A percentile compares a stretch with the other conserved stretches of the same genome.
Conservation (phyloP, 2,888 invertebrate genomes). For the Hybos culiciformis region DNA sequence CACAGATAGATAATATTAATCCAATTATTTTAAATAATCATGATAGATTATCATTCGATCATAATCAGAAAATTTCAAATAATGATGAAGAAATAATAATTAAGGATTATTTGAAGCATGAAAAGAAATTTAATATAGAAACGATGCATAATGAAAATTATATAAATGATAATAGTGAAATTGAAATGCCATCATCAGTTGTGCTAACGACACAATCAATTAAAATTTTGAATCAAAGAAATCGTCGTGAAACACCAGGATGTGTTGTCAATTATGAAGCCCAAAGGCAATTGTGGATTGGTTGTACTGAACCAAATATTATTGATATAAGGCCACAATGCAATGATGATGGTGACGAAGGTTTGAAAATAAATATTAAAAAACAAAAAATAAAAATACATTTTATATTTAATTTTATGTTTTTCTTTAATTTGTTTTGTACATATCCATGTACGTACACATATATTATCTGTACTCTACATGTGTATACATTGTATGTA, state of each 20-base stretch:
- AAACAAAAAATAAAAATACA: neutral
- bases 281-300: constrained; percentile 33
- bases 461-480: neutral
- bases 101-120: neutral
- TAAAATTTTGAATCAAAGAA: constrained; percentile 21
- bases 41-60: no score
- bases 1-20: no score
- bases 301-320: constrained; percentile 33
- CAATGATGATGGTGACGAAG: constrained; percentile 35
- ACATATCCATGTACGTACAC: neutral
- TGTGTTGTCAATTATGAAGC: constrained; percentile 35
- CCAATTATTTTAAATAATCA: no score
- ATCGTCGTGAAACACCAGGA: constrained; percentile 33
- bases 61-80: no score
- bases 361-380: constrained; percentile 17
- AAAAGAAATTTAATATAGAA: neutral
- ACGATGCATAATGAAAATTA: neutral
- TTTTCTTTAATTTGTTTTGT: neutral
- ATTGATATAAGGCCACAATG: constrained; percentile 36
- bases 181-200: constrained; percentile 4
- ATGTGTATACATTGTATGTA: neutral
- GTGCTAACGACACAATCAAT: neutral
- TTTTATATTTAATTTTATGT: neutral
- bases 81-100: neutral
- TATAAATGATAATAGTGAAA: constrained; percentile 1